phyloP scores from a whole-genome alignment of 2,113 vertebrate genomes.

The Heterocephalus glaber region DNA sequence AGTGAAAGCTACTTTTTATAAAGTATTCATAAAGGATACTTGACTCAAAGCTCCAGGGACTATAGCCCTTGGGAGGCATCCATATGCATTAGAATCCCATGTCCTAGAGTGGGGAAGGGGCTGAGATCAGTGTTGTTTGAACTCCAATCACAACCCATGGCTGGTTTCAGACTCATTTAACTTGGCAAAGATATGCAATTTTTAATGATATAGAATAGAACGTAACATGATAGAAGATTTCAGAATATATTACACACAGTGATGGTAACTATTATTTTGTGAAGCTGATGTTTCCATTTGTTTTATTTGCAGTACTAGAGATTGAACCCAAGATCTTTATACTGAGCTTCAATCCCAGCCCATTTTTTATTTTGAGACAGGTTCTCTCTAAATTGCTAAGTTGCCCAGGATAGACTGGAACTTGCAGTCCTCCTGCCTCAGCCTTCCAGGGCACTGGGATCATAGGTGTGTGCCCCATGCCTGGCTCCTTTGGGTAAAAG shows the following conservation, averaged over 20 bases:
- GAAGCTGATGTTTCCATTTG: neutral
- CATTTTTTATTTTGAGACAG: neutral
- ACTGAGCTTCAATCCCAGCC: neutral
- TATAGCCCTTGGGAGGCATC: neutral
- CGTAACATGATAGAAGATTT: neutral
- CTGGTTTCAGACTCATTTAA: neutral
- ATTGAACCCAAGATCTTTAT: neutral
- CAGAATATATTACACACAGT: neutral
- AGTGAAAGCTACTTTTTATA: slow-evolving; percentile 48
- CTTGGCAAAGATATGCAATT: neutral
- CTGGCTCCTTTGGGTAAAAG: neutral
- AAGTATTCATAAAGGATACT: slow-evolving; percentile 68
- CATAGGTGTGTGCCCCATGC: neutral
- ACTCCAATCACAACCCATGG: neutral
- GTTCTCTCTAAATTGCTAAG: neutral
- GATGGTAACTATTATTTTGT: neutral
- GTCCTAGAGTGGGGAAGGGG: neutral
- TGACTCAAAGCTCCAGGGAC: slow-evolving; percentile 40
- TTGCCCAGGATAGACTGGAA: neutral
- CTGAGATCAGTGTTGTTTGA: neutral
- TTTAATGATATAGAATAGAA: neutral
- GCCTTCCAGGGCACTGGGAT: neutral
- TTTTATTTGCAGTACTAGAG: neutral
- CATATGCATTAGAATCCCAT: slow-evolving; percentile 7
- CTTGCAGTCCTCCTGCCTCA: neutral